Percentiles rank a stretch among this genome's conserved stretches.
Evolutionary conservation across 2,888 invertebrate genomes (phyloP).

Genomic region (Andrena trimmerana): DNA sequence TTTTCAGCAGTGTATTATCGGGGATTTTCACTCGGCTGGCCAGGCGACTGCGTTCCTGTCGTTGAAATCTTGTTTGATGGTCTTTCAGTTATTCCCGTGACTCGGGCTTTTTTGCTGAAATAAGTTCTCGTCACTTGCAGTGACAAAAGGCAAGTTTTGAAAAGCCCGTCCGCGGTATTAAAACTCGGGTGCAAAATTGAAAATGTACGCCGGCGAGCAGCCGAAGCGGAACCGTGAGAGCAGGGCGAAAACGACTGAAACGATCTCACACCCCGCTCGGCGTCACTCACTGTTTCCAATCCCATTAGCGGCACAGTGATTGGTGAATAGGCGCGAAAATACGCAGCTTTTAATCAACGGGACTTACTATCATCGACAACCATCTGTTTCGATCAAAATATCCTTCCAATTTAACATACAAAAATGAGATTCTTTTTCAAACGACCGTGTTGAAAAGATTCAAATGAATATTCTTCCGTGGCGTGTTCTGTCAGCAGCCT

Average conservation of each 20-base stretch:
- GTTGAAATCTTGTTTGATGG: slow-evolving; percentile 44
- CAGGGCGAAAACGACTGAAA: slow-evolving; percentile 61
- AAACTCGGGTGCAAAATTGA: slow-evolving; percentile 66
- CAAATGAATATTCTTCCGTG: background rate
- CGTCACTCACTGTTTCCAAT: slow-evolving; percentile 75
- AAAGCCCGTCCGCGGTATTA: slow-evolving; percentile 66
- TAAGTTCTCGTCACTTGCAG: slow-evolving; percentile 68
- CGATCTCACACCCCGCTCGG: slow-evolving; percentile 67
- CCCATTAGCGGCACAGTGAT: slow-evolving; percentile 75
- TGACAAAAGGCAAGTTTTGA: slow-evolving; percentile 67
- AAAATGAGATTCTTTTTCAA: slow-evolving; percentile 31
- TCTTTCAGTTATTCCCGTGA: slow-evolving; percentile 50
- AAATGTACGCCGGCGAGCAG: slow-evolving; percentile 63
- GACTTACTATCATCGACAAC: slow-evolving; percentile 72
- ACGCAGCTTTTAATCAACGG: slow-evolving; percentile 76
- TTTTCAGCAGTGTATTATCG: slow-evolving; percentile 18
- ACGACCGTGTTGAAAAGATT: background rate
- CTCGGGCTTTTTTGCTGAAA: slow-evolving; percentile 56
- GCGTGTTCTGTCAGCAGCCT: too few relatives aligned
- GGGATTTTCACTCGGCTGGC: background rate
- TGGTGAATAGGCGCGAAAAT: slow-evolving; percentile 72
- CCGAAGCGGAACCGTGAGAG: slow-evolving; percentile 53
- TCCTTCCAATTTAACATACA: slow-evolving; percentile 55
- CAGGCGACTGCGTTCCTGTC: slow-evolving; percentile 8
- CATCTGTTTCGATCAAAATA: slow-evolving; percentile 67